Evolutionary conservation across 2,888 invertebrate genomes (phyloP).

Genomic region (Mythimna pallens): DNA sequence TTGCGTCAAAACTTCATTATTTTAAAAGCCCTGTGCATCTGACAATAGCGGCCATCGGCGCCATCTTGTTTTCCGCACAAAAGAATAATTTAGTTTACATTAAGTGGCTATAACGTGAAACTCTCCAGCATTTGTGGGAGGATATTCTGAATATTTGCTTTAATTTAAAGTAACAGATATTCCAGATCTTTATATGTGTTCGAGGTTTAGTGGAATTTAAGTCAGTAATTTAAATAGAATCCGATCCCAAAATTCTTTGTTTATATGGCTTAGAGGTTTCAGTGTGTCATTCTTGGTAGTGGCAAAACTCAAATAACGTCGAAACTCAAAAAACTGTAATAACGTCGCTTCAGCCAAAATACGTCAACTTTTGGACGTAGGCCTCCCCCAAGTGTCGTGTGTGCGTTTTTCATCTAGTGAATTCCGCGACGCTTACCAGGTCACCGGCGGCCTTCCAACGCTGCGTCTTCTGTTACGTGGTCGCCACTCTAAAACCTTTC

Average conservation of each 20-base stretch:
- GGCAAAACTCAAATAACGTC: too few relatives aligned
- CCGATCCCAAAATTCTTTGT: background rate
- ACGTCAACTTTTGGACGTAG: too few relatives aligned
- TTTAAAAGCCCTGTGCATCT: conserved; percentile 62
- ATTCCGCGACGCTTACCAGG: too few relatives aligned
- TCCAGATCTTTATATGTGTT: background rate
- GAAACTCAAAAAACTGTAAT: too few relatives aligned
- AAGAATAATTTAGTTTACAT: conserved; percentile 38
- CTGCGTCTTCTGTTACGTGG: too few relatives aligned
- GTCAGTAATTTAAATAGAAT: background rate
- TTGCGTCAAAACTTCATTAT: conserved; percentile 62
- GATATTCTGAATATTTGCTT: conserved; percentile 13
- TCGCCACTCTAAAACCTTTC: too few relatives aligned
- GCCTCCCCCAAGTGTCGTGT: too few relatives aligned
- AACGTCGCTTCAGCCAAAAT: background rate
- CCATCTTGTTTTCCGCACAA: conserved; percentile 41
- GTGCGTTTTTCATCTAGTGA: too few relatives aligned
- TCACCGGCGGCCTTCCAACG: too few relatives aligned
- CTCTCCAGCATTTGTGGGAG: conserved; percentile 3
- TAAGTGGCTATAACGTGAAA: conserved; percentile 20
- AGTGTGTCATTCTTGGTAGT: background rate
- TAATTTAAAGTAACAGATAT: background rate
- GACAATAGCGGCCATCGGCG: conserved; percentile 10
- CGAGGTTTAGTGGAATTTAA: background rate
- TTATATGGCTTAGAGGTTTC: background rate